phyloP scores from a whole-genome alignment of 2,797 vertebrate genomes.

The Nothura maculosa region DNA sequence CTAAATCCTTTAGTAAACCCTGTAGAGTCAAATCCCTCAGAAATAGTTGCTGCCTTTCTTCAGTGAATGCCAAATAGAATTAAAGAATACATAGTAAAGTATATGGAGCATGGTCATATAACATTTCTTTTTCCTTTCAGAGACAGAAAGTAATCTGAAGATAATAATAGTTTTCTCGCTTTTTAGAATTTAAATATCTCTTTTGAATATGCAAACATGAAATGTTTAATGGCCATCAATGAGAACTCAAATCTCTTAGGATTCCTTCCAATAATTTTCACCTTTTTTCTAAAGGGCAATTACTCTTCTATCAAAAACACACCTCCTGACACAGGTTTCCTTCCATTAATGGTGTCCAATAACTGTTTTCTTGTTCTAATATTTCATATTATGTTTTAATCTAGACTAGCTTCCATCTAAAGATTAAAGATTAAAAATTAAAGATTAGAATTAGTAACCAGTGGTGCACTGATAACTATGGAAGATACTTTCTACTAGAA shows the following conservation, averaged over 20 bases:
- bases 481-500: constrained; percentile 17
- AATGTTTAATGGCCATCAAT: not conserved
- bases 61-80: not conserved
- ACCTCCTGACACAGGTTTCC: not conserved
- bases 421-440: not conserved
- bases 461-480: not conserved
- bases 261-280: not conserved
- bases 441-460: not conserved
- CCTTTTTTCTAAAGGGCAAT: not conserved
- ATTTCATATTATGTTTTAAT: not conserved
- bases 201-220: not conserved
- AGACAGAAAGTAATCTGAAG: not conserved
- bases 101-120: not conserved
- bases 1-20: not conserved
- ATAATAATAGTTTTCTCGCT: not conserved
- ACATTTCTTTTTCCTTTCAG: not conserved
- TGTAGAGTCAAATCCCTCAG: not conserved
- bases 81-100: not conserved
- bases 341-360: not conserved
- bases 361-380: not conserved
- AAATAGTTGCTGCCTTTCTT: not conserved
- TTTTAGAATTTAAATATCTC: not conserved
- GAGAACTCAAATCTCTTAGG: not conserved
- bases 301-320: not conserved
- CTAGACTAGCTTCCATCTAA: not conserved